phyloP scores from a whole-genome alignment of 2,113 vertebrate genomes.

The Passer montanus region DNA sequence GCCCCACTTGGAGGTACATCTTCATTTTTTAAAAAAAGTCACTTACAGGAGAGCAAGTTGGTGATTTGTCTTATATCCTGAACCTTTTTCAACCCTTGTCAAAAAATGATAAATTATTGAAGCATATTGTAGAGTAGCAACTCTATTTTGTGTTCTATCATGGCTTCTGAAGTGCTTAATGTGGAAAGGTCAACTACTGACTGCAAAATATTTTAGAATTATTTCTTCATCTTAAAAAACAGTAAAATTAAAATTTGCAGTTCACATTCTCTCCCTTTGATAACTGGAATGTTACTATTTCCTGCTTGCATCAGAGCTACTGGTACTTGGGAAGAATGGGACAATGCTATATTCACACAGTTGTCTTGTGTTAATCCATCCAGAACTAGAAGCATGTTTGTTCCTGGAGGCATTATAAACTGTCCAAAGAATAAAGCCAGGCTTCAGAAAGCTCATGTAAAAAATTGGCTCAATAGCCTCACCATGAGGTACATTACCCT shows the following conservation, averaged over 20 bases:
- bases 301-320: neutral
- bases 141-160: slow-evolving; percentile 20
- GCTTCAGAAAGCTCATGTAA: neutral
- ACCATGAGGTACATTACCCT: neutral
- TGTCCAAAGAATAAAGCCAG: neutral
- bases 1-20: neutral
- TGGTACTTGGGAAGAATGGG: neutral
- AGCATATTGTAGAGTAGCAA: slow-evolving; percentile 5
- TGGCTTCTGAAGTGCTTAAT: slow-evolving; percentile 18
- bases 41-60: slow-evolving; percentile 44
- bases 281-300: neutral
- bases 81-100: slow-evolving; percentile 52
- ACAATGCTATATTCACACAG: neutral
- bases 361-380: neutral
- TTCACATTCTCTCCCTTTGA: neutral
- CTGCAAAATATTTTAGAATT: slow-evolving; percentile 54
- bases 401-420: neutral
- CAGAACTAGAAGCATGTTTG: neutral
- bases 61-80: slow-evolving; percentile 46
- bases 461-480: neutral
- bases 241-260: neutral
- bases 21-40: slow-evolving; percentile 20
- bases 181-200: slow-evolving; percentile 46
- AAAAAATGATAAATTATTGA: slow-evolving; percentile 59
- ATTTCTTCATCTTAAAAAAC: neutral